phyloP scores from a whole-genome alignment of 2,888 invertebrate species.

The Parthenolecanium corni region DNA sequence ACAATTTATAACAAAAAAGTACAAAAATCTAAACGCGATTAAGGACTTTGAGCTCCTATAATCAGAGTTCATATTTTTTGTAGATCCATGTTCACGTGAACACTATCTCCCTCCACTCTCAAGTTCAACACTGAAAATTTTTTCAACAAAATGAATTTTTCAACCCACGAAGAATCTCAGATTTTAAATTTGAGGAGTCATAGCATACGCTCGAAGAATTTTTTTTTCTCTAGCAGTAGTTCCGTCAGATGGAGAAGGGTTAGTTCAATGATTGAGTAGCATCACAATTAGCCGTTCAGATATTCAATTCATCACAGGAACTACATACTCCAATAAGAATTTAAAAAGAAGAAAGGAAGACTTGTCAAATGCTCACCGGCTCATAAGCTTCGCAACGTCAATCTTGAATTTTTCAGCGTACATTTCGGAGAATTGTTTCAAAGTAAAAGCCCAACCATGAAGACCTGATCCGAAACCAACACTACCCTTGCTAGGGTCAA shows the following conservation, averaged over 20 bases:
- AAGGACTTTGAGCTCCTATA: too few species aligned
- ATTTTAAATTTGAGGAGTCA: too few species aligned
- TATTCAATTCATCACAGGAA: constrained; percentile 10
- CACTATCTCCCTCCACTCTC: too few species aligned
- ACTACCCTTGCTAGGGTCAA: constrained; percentile 94
- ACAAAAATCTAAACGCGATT: not conserved
- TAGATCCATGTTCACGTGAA: too few species aligned
- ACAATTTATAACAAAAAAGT: not conserved
- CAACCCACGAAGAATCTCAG: too few species aligned
- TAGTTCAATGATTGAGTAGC: not conserved
- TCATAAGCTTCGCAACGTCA: constrained; percentile 94
- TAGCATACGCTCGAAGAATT: too few species aligned
- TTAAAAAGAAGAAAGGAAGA: not conserved
- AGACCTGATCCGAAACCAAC: constrained; percentile 99
- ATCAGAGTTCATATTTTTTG: too few species aligned
- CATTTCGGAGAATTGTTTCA: constrained; percentile 99
- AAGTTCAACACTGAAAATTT: too few species aligned
- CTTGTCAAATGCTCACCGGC: constrained; percentile 42
- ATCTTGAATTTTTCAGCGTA: constrained; percentile 98
- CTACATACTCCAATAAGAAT: too few species aligned
- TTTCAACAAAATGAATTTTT: too few species aligned
- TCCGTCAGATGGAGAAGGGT: constrained; percentile 28
- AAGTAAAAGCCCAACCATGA: constrained; percentile 99
- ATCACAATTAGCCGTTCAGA: constrained; percentile 6
- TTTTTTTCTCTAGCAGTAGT: too few species aligned